Evolutionary conservation across 2,113 vertebrate species (phyloP).

Genomic region (Hydropotes inermis): DNA sequence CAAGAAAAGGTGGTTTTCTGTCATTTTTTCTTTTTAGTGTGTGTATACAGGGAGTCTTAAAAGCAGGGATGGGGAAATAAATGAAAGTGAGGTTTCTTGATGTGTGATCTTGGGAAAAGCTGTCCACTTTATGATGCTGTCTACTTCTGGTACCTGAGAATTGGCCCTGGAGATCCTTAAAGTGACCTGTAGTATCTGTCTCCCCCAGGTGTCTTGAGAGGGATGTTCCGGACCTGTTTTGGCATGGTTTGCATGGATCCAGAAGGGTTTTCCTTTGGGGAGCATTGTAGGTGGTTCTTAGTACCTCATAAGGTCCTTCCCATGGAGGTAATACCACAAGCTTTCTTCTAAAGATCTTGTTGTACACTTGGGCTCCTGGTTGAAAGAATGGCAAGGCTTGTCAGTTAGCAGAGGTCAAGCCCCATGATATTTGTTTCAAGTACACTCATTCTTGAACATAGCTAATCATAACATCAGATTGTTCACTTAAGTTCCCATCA

Average conservation of each 20-base stretch:
- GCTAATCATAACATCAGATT: not conserved
- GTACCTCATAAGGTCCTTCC: not conserved
- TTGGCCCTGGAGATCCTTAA: not conserved
- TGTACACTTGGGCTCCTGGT: not conserved
- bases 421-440: not conserved
- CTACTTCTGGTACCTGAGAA: not conserved
- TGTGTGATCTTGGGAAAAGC: not conserved
- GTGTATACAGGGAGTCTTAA: not conserved
- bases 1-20: not conserved
- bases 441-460: not conserved
- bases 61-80: not conserved
- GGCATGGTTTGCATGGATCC: not conserved
- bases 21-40: not conserved
- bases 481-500: not conserved
- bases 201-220: not conserved
- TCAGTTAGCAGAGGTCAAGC: not conserved
- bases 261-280: not conserved
- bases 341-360: not conserved
- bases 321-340: fast-evolving
- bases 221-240: not conserved
- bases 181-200: not conserved
- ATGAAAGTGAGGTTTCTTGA: not conserved
- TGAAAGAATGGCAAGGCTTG: fast-evolving
- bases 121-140: not conserved
- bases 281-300: not conserved